Conservation (phyloP, 2,888 invertebrate species). For the Folsomia candida region DNA sequence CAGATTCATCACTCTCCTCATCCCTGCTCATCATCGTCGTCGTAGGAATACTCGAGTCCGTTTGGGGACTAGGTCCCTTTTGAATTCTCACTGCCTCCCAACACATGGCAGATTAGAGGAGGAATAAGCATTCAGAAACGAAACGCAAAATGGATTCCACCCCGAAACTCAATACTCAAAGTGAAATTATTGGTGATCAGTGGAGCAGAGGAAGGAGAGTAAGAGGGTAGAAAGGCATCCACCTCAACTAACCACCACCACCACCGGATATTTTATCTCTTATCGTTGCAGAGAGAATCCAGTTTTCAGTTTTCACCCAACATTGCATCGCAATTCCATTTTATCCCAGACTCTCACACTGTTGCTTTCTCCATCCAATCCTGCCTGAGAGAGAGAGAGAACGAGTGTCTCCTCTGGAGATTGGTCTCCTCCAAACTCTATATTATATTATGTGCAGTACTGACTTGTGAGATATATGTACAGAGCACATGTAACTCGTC, state of each 20-base stretch:
- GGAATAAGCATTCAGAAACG: neutral
- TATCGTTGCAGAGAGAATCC: neutral
- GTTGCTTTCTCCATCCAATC: neutral
- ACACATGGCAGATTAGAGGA: too few species aligned
- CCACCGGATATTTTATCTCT: slow-evolving; percentile 2
- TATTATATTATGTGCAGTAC: too few species aligned
- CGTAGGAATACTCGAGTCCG: neutral
- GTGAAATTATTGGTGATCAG: neutral
- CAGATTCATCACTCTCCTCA: neutral
- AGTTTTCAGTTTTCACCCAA: neutral
- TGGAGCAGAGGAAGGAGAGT: neutral
- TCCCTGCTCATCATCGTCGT: slow-evolving; percentile 5
- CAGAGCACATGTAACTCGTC: too few species aligned
- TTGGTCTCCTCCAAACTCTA: neutral
- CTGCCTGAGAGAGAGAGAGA: neutral
- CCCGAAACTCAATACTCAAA: neutral
- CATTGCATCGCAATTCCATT: neutral
- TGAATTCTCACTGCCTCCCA: neutral
- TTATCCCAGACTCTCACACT: neutral
- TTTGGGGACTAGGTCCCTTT: neutral
- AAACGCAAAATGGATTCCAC: neutral
- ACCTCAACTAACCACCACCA: neutral
- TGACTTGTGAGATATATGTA: too few species aligned
- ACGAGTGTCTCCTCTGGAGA: neutral
- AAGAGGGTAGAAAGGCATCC: neutral